Conservation (phyloP, 1,140 invertebrate genomes). For the Megalonaias nervosa region DNA sequence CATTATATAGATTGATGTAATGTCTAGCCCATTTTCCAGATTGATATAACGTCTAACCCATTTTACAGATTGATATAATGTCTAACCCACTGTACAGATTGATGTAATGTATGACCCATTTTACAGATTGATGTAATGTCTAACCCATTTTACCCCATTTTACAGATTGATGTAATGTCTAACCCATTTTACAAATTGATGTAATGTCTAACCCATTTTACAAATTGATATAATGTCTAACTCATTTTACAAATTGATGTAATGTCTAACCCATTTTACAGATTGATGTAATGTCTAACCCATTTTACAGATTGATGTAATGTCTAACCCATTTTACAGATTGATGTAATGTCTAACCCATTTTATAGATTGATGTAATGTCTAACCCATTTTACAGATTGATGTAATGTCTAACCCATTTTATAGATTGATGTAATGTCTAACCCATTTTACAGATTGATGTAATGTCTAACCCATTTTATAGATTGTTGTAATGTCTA, state of each 20-base stretch:
- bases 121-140: background rate
- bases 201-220: slow-evolving; percentile 74
- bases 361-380: background rate
- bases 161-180: background rate
- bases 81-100: background rate
- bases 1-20: background rate
- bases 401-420: slow-evolving; percentile 76
- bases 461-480: background rate
- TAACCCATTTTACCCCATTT: too few species aligned
- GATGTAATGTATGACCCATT: background rate
- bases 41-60: background rate
- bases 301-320: background rate
- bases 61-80: slow-evolving; percentile 7
- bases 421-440: background rate
- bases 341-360: background rate
- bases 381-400: slow-evolving; percentile 69
- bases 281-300: slow-evolving; percentile 3
- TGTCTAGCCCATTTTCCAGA: slow-evolving; percentile 6
- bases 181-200: slow-evolving; percentile 72
- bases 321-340: background rate
- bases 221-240: background rate
- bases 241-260: slow-evolving; percentile 4
- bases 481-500: slow-evolving; percentile 5
- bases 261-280: background rate
- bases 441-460: slow-evolving; percentile 8